Evolutionary conservation across 2,888 invertebrate species (phyloP), one percentile per base, ranked within the genome.

Genomic region (Agapostemon virescens): DNA sequence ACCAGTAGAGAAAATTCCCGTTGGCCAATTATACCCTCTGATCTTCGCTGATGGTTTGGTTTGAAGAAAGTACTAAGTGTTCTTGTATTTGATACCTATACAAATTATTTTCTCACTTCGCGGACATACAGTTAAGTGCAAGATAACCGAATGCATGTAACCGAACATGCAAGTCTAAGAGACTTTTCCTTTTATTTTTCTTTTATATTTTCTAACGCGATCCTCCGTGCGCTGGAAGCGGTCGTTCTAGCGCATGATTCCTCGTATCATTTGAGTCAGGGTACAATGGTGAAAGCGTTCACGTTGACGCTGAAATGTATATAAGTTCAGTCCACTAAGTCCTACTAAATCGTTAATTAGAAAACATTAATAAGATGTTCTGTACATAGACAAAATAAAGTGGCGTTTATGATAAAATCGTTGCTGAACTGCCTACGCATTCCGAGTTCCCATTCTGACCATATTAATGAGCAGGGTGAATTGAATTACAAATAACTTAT

Each of bases 371-470:
- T 82, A 83, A 84, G 68, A 85, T 83, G 82, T 88, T 87, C 85
- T 90, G 90, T 90, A 90, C 76, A 84, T 89, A 89, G 84, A 77
- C 82, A 87, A 49, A 90, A 89, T 89, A 89, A 88, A 88, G 26
- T 85, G 79, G 84, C 80, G 87, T 88, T 89, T 87, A 87, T 77
- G 84, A 88, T 72, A 80, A 61, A 72, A 85, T 52, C 66, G 42
- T 72, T 42, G 42, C n/a, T 61, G 26, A 64, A 68, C 11, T 20
- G 49, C 70, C 26, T 69, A 71, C 20, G 38, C 30, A 45, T 55
- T 64, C 38, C 15, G 40, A 77, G 26, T 33, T 64, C 55, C 55
- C 30, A 45, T 67, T 67, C n/a, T 42, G n/a, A 15, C 64, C 20
- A 61, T 20, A 30, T 26, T 17, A 58, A 58, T 17, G 9, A 58